These are phyloP conservation scores for Otis tarda DNA, from an alignment of 2,113 vertebrate species.

Conservation along the genomic window DNA sequence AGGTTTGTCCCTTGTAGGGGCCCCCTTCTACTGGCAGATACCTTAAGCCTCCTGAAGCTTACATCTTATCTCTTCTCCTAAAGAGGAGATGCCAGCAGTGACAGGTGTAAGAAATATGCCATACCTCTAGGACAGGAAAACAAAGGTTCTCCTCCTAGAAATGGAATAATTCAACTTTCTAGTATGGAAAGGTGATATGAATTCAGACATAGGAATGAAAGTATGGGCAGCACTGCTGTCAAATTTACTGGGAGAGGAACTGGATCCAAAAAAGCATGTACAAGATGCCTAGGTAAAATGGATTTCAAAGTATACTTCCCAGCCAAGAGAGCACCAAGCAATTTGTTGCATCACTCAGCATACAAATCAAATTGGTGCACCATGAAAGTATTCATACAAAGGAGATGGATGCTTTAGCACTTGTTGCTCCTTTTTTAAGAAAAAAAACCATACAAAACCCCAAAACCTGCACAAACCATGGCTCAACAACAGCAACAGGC, in stretches of 20 bases:
- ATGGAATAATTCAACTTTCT: not conserved
- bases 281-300: not conserved
- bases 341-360: not conserved
- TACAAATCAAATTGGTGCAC: not conserved
- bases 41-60: not conserved
- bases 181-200: not conserved
- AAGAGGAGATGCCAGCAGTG: not conserved
- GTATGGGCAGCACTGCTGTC: not conserved
- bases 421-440: not conserved
- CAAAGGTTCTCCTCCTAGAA: not conserved
- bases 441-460: not conserved
- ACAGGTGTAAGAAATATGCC: not conserved
- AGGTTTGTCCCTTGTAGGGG: not conserved
- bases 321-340: not conserved
- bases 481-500: not conserved
- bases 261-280: not conserved
- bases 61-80: not conserved
- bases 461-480: not conserved
- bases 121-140: not conserved
- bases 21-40: not conserved
- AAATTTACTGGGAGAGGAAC: not conserved
- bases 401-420: not conserved
- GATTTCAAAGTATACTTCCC: not conserved
- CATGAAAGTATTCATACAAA: not conserved
- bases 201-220: not conserved